phyloP scores from a whole-genome alignment of 2,888 invertebrate species.

The Thera britannica region DNA sequence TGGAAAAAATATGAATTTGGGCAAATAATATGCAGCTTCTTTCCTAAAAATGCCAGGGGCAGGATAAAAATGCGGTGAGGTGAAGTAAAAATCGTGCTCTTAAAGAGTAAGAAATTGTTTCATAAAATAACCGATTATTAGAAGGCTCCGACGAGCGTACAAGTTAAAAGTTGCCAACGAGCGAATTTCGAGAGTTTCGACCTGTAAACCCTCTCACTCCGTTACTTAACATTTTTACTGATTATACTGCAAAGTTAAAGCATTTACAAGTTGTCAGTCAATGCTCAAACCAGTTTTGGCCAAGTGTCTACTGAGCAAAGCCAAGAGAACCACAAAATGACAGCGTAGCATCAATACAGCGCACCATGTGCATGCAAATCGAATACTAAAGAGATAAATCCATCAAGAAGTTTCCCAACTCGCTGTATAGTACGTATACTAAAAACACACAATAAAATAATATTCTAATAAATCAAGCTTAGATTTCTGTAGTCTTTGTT shows the following conservation, averaged over 20 bases:
- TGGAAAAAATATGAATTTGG: too few species aligned
- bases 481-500: background rate
- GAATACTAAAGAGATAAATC: too few species aligned
- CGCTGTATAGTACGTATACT: too few species aligned
- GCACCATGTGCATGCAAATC: background rate
- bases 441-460: too few species aligned
- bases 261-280: conserved; percentile 37
- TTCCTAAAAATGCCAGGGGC: background rate
- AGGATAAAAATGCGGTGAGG: background rate
- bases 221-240: conserved; percentile 40
- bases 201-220: conserved; percentile 36
- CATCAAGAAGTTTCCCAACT: too few species aligned
- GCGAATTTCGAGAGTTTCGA: conserved; percentile 28
- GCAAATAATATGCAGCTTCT: background rate
- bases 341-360: conserved; percentile 6
- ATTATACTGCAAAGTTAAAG: conserved; percentile 22
- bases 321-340: conserved; percentile 23
- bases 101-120: conserved; percentile 2
- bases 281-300: conserved; percentile 36
- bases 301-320: conserved; percentile 30
- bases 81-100: background rate
- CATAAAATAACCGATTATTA: conserved; percentile 2
- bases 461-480: too few species aligned
- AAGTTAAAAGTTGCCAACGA: conserved; percentile 32
- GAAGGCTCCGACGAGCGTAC: conserved; percentile 14